phyloP scores from a whole-genome alignment of 1,140 invertebrate genomes.

The Brachionus angularis region DNA sequence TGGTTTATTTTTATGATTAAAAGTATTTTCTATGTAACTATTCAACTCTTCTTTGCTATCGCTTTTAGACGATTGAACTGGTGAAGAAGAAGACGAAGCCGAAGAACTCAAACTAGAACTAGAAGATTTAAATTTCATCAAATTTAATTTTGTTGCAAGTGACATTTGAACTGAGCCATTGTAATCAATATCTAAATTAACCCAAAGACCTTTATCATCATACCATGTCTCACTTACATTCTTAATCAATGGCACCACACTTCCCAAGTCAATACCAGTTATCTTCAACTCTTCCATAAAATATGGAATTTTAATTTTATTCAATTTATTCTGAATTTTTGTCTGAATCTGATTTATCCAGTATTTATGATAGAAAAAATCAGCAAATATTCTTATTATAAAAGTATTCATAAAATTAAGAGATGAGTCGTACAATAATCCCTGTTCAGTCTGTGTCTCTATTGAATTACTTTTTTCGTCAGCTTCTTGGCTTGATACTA shows the following conservation, averaged over 20 bases:
- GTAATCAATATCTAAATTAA: conserved; percentile 83
- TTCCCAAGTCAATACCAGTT: conserved; percentile 71
- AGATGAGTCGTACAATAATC: conserved; percentile 45
- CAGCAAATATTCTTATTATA: conserved; percentile 71
- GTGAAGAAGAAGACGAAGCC: neutral
- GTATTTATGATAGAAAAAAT: conserved; percentile 67
- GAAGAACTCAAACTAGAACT: neutral
- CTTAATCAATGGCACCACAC: conserved; percentile 71
- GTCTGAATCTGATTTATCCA: conserved; percentile 64
- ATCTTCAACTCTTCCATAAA: conserved; percentile 79
- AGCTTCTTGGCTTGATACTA: neutral
- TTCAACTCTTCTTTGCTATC: no score
- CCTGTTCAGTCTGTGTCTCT: conserved; percentile 48
- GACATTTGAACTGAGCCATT: conserved; percentile 80
- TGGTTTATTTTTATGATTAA: no score
- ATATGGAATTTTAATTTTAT: conserved; percentile 77
- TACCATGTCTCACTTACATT: conserved; percentile 69
- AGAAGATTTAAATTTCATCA: conserved; percentile 72
- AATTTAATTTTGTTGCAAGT: conserved; percentile 84
- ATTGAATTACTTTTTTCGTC: conserved; percentile 23
- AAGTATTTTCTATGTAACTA: no score
- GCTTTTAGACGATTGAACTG: no score
- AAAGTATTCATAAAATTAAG: conserved; percentile 70
- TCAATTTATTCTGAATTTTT: conserved; percentile 78
- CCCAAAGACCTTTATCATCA: conserved; percentile 83